Evolutionary conservation across 2,888 invertebrate species (phyloP).

Genomic region (Drosophila emarginata): DNA sequence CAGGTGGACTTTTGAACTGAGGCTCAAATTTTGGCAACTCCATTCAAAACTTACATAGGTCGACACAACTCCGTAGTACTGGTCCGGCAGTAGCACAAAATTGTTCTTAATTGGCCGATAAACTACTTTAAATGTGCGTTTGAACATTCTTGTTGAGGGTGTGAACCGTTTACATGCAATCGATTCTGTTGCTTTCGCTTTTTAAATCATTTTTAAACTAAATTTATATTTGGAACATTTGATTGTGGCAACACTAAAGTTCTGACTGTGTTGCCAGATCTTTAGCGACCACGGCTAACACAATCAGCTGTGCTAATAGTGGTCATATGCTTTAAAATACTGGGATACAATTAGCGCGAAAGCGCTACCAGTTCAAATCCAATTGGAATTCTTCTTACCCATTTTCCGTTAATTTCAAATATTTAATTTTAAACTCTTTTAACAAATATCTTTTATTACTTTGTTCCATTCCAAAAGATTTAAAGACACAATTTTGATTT

Average conservation of each 20-base stretch:
- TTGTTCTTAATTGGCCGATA: constrained; percentile 81
- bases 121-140: constrained; percentile 82
- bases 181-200: constrained; percentile 10
- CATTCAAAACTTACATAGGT: constrained; percentile 80
- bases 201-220: constrained; percentile 51
- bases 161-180: constrained; percentile 10
- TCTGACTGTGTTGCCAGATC: constrained; percentile 11
- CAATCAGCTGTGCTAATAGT: constrained; percentile 3
- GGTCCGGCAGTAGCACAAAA: constrained; percentile 80
- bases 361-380: not conserved
- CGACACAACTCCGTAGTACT: constrained; percentile 81
- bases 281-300: not conserved
- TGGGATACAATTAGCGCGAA: not conserved
- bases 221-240: constrained; percentile 27
- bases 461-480: not conserved
- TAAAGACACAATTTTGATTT: constrained; percentile 10
- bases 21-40: not conserved
- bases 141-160: constrained; percentile 73
- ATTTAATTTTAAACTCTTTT: not conserved
- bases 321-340: not conserved
- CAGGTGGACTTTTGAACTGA: constrained; percentile 63
- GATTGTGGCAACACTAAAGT: constrained; percentile 25
- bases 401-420: too few relatives aligned
- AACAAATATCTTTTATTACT: not conserved
- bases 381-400: too few relatives aligned